A percentile compares a stretch with the other conserved stretches of the same genome.
phyloP scores from a whole-genome alignment of 2,797 vertebrate species.

The Meriones psammophilus region DNA sequence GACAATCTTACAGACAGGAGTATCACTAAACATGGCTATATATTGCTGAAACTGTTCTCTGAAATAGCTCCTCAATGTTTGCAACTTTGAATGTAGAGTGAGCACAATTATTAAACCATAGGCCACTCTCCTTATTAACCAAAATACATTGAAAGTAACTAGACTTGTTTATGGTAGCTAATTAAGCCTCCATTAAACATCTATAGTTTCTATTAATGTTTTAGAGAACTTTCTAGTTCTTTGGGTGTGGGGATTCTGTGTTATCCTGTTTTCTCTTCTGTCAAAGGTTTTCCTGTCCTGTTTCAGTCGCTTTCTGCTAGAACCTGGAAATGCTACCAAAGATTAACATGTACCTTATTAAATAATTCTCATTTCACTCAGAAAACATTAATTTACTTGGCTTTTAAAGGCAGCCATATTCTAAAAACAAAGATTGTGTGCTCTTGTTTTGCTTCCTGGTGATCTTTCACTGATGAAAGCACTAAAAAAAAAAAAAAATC shows the following conservation, averaged over 20 bases:
- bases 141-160: slow-evolving; percentile 42
- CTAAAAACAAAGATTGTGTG: not conserved
- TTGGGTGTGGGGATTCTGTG: not conserved
- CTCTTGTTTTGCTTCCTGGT: not conserved
- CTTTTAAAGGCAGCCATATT: slow-evolving; percentile 43
- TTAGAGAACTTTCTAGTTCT: not conserved
- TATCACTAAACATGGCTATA: slow-evolving; percentile 13
- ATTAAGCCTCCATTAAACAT: slow-evolving; percentile 43
- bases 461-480: not conserved
- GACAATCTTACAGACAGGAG: not conserved
- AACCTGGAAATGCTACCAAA: slow-evolving; percentile 36
- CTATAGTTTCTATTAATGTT: slow-evolving; percentile 21
- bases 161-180: not conserved
- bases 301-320: not conserved
- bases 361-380: slow-evolving; percentile 32
- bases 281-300: not conserved
- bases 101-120: slow-evolving; percentile 34
- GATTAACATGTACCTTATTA: slow-evolving; percentile 2
- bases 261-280: not conserved
- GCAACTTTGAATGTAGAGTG: slow-evolving; percentile 30
- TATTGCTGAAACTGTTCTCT: slow-evolving; percentile 29
- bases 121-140: slow-evolving; percentile 15
- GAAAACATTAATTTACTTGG: not conserved
- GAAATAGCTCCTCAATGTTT: slow-evolving; percentile 34
- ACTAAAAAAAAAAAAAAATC: not conserved